These are phyloP conservation scores for Neotoma lepida DNA, from an alignment of 2,113 vertebrate genomes.

Conservation along the genomic window DNA sequence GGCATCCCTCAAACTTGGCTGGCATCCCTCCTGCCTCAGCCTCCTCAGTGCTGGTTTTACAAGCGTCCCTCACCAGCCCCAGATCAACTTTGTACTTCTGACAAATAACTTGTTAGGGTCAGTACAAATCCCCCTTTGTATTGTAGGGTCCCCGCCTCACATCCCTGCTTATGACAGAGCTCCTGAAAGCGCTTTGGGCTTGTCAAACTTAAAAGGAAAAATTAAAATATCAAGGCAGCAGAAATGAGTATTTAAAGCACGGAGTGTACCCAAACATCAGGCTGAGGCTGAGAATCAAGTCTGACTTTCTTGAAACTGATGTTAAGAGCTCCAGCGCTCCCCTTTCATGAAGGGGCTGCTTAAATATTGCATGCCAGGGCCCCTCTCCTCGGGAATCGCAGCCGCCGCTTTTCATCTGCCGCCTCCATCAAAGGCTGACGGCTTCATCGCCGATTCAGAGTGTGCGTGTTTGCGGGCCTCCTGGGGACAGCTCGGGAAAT, in stretches of 20 bases:
- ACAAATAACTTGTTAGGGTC: background rate
- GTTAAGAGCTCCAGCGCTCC: constrained; percentile 73
- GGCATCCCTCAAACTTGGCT: too few relatives aligned
- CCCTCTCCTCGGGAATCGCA: constrained; percentile 78
- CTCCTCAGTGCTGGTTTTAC: background rate
- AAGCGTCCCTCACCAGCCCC: background rate
- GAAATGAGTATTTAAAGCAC: constrained; percentile 78
- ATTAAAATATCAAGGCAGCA: constrained; percentile 72
- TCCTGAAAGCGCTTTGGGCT: background rate
- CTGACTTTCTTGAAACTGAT: constrained; percentile 67
- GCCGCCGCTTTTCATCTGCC: constrained; percentile 79
- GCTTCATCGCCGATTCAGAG: constrained; percentile 73
- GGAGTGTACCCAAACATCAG: constrained; percentile 62
- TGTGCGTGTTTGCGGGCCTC: constrained; percentile 53
- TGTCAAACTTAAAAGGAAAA: constrained; percentile 75
- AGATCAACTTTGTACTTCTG: background rate
- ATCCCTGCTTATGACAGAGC: accelerated
- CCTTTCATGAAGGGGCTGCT: constrained; percentile 80
- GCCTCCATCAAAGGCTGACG: constrained; percentile 72
- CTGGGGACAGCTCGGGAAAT: constrained; percentile 60
- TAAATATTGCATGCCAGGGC: constrained; percentile 83
- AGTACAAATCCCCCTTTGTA: background rate
- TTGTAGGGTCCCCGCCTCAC: background rate
- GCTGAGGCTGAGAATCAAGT: constrained; percentile 59
- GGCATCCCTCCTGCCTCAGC: too few relatives aligned